Evolutionary conservation across 2,888 invertebrate genomes (phyloP), one percentile per base, ranked within the genome.

Genomic region (Schrankia costaestrigalis): DNA sequence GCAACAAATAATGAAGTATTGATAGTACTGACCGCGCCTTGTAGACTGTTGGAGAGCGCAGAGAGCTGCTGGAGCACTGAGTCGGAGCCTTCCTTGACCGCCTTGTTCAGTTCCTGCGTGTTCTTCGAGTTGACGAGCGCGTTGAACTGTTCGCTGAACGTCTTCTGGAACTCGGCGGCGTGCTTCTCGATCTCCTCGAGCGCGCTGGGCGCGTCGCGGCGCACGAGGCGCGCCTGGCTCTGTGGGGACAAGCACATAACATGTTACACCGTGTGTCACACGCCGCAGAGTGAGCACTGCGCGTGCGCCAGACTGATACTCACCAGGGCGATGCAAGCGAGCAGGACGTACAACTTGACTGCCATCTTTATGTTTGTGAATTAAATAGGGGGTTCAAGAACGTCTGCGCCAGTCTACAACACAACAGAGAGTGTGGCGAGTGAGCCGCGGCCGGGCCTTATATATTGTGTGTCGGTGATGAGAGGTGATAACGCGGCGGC

Each of bases 321-420:
- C 56, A 85, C 85, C 61, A 83, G 48, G 24, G 80, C 83, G 59
- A 83, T 35, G 67, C 74, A 77, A 57, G 76, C 78, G 53, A 78
- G 40, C 31, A 80, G 41, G n/a, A 78, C 43, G 47, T 77, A 30
- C 47, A 77, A 59, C 57, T 75, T 79, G 60, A 58, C 62, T 48
- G 71, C 65, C 78, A 80, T 83, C 40, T 52, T 64, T 56, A 31
- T 31, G 42, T 12, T 35, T 26, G 32, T 30, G 30, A 35, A 26
- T 14, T 12, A 29, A 7, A 26, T 19, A 31, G 33, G 15, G 45
- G 24, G 35, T 33, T 31, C 31, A 23, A 37, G 37, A 41, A 47
- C 33, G 45, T 32, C 49, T 47, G 43, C 39, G 42, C 38, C 40
- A 41, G 54, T 44, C 63, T 61, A 58, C 44, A 65, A 63, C 64